Evolutionary conservation across 2,113 vertebrate species (phyloP).

Genomic region (Manacus vitellinus): DNA sequence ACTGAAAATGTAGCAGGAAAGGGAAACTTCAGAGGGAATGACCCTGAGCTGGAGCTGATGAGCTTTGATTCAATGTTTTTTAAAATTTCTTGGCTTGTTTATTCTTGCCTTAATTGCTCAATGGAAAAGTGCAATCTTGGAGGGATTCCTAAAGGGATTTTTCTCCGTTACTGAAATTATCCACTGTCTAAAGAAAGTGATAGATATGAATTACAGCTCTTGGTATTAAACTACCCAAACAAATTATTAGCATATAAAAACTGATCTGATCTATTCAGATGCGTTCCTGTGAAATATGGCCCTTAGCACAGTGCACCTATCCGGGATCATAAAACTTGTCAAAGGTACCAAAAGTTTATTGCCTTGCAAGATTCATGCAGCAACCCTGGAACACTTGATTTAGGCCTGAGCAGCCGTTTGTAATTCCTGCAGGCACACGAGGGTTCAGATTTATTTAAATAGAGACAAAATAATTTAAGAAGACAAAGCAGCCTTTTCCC

Average conservation of each 20-base stretch:
- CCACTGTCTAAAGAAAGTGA: background rate
- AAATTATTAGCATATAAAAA: conserved; percentile 62
- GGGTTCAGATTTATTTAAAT: conserved; percentile 35
- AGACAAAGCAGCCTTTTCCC: conserved; percentile 24
- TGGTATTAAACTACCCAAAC: conserved; percentile 49
- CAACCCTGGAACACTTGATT: conserved; percentile 34
- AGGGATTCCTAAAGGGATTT: background rate
- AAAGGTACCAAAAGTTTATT: conserved; percentile 54
- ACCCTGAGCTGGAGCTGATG: background rate
- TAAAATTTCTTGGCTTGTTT: background rate
- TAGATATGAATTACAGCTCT: conserved; percentile 18
- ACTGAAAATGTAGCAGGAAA: background rate
- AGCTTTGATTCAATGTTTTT: background rate
- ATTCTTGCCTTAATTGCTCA: background rate
- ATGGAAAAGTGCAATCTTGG: background rate
- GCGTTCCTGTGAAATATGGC: conserved; percentile 37
- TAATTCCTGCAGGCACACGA: conserved; percentile 23
- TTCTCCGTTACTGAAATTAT: conserved; percentile 19
- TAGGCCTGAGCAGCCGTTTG: conserved; percentile 29
- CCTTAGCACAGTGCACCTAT: background rate
- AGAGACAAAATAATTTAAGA: conserved; percentile 27
- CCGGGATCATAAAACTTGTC: conserved; percentile 57
- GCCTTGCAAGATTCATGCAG: conserved; percentile 50
- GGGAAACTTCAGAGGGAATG: background rate
- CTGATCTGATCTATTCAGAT: conserved; percentile 47